Conservation (phyloP, 2,888 invertebrate species). For the Schizotus pectinicornis region DNA sequence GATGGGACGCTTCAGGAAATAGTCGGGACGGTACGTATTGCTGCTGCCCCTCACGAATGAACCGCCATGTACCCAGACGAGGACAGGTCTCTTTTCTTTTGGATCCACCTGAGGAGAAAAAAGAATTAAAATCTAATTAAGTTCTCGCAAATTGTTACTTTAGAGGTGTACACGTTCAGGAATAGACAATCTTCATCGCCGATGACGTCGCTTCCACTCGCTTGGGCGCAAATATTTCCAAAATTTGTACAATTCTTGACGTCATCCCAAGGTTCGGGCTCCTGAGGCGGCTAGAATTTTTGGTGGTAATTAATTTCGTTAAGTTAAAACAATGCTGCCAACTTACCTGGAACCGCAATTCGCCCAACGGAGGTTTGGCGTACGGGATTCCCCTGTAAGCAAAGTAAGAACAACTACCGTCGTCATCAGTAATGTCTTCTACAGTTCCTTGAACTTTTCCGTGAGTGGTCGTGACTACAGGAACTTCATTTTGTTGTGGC, state of each 20-base stretch:
- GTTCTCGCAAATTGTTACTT: too few species aligned
- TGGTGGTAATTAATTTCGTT: not conserved
- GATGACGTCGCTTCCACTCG: slow-evolving; percentile 7
- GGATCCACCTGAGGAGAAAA: slow-evolving; percentile 50
- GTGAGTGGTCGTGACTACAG: not conserved
- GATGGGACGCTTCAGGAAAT: slow-evolving; percentile 48
- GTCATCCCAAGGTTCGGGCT: not conserved
- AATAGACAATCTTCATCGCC: slow-evolving; percentile 62
- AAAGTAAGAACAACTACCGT: not conserved
- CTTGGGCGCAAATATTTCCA: slow-evolving; percentile 2
- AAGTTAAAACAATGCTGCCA: too few species aligned
- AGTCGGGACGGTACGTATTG: slow-evolving; percentile 54
- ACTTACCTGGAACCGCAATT: slow-evolving; percentile 3
- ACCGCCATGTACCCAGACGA: slow-evolving; percentile 62
- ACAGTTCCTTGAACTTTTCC: not conserved
- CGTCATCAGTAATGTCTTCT: not conserved
- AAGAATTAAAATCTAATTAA: too few species aligned
- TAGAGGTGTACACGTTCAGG: slow-evolving; percentile 54
- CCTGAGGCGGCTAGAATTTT: slow-evolving; percentile 1
- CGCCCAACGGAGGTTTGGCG: not conserved
- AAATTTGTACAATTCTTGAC: not conserved
- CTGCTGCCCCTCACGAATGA: slow-evolving; percentile 53
- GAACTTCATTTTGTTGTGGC: too few species aligned
- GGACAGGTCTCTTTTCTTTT: slow-evolving; percentile 58
- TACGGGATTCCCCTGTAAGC: slow-evolving; percentile 7